Base-by-base conservation (phyloP, 37 sponge, comb jelly and placozoan species). In the Petrosia ficiformis region DNA sequence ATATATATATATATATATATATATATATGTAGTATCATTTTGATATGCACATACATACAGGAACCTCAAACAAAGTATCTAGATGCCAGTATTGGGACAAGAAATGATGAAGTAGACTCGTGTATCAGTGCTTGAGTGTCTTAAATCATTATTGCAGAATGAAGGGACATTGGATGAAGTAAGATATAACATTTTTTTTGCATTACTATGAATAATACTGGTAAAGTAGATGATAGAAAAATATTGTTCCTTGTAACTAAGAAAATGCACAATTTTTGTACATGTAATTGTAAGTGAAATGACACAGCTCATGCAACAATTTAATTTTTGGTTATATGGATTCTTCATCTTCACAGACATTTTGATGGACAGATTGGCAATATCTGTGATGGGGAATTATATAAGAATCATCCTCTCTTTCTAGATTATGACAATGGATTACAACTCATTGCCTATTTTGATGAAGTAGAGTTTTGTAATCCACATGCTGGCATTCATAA, bases 381-480 rank as follows among this genome's bases (percentile, higher is more conserved):
- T 44, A 14, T 44, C 10, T 72, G 54, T 43, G 73, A 72, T 72
- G 73, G 73, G 41, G 48, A 41, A 44, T 44, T 74, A 3, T 74
- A 58, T 31, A 52, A 74, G 33, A 3, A 10, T 3, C 75, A 74
- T 58, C 38, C 32, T 5, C 10, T 74, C 4, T 74, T 74, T n/a
- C 19, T 4, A 4, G 35, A 19, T 11, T 4, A 74, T 74, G 37
- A 31, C 14, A 19, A 58, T 36, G 58, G 60, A 10, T 33, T 74
- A 58, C 75, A 74, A n/a, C n/a, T 74, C 14, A 52, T 74, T n/a
- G 39, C 39, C 10, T 74, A 74, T 35, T 74, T 59, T 58, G 75
- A 57, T 58, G 61, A 74, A 59, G 38, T 74, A 19, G 75, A 74
- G 39, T 8, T 35, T 4, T 74, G 75, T 36, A 74, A 74, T 32